Base-by-base conservation (phyloP, 2,113 vertebrate species). In the Cranoglanis bouderius region DNA sequence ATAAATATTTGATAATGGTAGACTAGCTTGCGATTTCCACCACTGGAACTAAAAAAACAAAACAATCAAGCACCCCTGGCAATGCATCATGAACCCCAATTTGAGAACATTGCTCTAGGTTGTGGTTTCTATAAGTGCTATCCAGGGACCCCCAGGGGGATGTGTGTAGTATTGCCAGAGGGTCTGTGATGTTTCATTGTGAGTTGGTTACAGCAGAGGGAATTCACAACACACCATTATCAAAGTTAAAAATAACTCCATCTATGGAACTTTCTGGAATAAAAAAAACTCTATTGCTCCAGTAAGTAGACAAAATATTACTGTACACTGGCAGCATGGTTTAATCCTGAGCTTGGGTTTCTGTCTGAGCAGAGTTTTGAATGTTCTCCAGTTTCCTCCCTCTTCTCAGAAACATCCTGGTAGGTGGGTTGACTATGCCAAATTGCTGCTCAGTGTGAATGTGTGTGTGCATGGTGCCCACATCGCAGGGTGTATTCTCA, bases 201-300 rank as follows among this genome's bases (percentile, higher is more conserved):
- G 77, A 49, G n/a, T n/a, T 80, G 7, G 43, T 80, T 35, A 35
- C 49, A 81, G 77, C 7, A 2, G 49, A 53, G n/a, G 77, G 49
- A 81, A 51, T 81, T 55, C 49, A n/a, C 77, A 32, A 9, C 77
- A 53, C 19, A 24, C 19, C 32, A 38, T 55, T 35, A 55, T 55
- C n/a, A 19, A 5, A 82, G 51, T 82, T 82, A 82, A 82, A 82
- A 82, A 82, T 82, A 53, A 21, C 19, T 19, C 53, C n/a, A 13
- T 82, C 3, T 82, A 13, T 4, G 19, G 80, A 57, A 82, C 21
- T 19, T 82, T 6, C 32, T 19, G 49, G 29, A 21, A 18, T 81
- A 35, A 53, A 53, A 53, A 53, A 53, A 18, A 2, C n/a, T 81
- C 7, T 35, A n/a, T 35, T 16, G n/a, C 78, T 55, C 78, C 14